Conservation (phyloP, 2,888 invertebrate species). For the Campoplex nolae region DNA sequence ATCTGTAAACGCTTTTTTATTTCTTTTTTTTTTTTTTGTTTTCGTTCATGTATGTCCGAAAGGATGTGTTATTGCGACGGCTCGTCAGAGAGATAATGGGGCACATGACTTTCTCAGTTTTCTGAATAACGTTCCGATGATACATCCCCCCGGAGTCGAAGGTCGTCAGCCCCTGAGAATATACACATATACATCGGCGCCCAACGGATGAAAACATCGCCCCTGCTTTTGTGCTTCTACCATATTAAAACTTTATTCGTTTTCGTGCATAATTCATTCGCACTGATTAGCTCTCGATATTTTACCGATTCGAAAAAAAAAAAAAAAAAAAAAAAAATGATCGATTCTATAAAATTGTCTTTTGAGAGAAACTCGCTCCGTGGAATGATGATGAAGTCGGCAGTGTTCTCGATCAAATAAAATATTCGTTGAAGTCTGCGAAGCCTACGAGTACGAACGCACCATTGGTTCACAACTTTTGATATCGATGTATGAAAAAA, state of each 20-base stretch:
- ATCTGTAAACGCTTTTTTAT: neutral
- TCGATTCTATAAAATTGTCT: neutral
- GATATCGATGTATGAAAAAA: too few species aligned
- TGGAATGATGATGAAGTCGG: too few species aligned
- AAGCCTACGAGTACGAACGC: neutral
- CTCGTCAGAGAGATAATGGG: conserved; percentile 44
- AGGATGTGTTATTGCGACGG: conserved; percentile 60
- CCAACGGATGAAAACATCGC: neutral
- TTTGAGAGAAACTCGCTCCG: neutral
- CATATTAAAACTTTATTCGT: too few species aligned
- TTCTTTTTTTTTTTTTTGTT: too few species aligned
- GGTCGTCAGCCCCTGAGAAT: conserved; percentile 40
- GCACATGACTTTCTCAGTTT: conserved; percentile 58
- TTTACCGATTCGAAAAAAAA: neutral
- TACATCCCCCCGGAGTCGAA: conserved; percentile 60
- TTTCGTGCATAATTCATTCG: neutral
- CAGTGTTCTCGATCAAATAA: too few species aligned
- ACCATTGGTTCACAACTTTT: too few species aligned
- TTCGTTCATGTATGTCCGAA: conserved; percentile 41
- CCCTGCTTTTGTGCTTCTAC: neutral
- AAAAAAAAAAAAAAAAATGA: too few species aligned
- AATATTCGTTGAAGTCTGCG: neutral
- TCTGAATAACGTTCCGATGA: conserved; percentile 63
- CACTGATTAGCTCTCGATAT: neutral
- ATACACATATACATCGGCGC: neutral